Percentiles rank a stretch among this genome's conserved stretches.
Conservation (phyloP, 1,140 invertebrate genomes). For the Pogonus chalceus region DNA sequence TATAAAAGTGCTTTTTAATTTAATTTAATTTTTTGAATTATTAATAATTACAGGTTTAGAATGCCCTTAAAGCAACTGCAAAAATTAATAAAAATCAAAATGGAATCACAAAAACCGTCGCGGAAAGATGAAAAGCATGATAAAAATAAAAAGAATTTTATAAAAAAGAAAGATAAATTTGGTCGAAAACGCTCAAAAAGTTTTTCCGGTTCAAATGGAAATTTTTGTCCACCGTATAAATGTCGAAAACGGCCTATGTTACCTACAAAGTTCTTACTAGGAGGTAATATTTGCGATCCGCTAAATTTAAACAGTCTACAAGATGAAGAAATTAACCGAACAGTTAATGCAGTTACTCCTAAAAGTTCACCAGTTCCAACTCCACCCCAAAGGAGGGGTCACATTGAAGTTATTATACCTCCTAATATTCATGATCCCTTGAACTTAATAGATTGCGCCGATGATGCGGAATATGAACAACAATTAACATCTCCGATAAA, state of each 20-base stretch:
- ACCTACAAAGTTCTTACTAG: constrained; percentile 87
- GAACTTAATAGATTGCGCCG: constrained; percentile 71
- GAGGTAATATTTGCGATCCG: constrained; percentile 91
- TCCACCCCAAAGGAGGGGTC: constrained; percentile 67
- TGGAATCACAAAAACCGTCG: constrained; percentile 26
- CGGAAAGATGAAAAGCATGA: background rate
- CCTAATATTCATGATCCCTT: constrained; percentile 86
- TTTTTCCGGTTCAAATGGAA: constrained; percentile 33
- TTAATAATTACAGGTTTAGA: constrained; percentile 3
- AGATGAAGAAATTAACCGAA: constrained; percentile 75
- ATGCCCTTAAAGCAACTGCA: background rate
- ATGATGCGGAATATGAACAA: constrained; percentile 70
- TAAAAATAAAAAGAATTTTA: background rate
- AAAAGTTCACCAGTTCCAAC: constrained; percentile 81
- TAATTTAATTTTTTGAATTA: background rate
- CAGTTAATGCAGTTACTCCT: constrained; percentile 79
- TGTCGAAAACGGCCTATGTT: constrained; percentile 61
- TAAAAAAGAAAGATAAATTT: background rate
- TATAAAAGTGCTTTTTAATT: background rate
- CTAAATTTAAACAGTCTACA: constrained; percentile 87
- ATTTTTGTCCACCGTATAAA: constrained; percentile 29
- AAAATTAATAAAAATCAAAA: constrained; percentile 16
- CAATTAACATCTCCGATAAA: constrained; percentile 54
- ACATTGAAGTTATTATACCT: constrained; percentile 84
- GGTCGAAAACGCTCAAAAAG: constrained; percentile 42